phyloP scores from a whole-genome alignment of 1,140 invertebrate species.

The Penaeus chinensis region DNA sequence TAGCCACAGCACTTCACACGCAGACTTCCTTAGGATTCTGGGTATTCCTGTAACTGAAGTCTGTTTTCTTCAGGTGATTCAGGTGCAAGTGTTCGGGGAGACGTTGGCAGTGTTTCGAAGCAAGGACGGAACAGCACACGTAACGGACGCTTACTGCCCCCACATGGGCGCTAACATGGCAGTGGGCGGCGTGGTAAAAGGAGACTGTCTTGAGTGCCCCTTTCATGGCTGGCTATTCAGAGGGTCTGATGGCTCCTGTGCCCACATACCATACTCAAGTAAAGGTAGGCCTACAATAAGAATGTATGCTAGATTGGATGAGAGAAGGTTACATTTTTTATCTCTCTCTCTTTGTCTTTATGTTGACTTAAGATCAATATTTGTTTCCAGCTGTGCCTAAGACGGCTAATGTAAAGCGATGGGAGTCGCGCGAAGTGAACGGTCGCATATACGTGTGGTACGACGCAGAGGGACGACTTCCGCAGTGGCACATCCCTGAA shows the following conservation, averaged over 20 bases:
- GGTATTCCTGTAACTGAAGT: background rate
- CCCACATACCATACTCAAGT: constrained; percentile 76
- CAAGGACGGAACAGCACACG: constrained; percentile 74
- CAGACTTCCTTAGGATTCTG: background rate
- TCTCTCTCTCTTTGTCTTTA: background rate
- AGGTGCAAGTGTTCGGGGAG: constrained; percentile 51
- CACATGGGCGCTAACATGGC: constrained; percentile 89
- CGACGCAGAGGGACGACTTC: constrained; percentile 78
- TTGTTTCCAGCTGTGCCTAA: constrained; percentile 66
- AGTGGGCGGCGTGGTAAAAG: constrained; percentile 79
- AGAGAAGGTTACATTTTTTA: background rate
- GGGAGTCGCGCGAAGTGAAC: constrained; percentile 78
- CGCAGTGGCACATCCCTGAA: constrained; percentile 77
- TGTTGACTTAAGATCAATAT: background rate
- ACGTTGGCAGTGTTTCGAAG: constrained; percentile 79
- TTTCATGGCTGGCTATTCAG: constrained; percentile 89
- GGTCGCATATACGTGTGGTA: constrained; percentile 86
- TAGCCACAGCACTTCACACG: too few relatives aligned
- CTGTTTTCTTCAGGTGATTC: constrained; percentile 33
- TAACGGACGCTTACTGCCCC: constrained; percentile 88
- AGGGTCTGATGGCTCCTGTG: constrained; percentile 78
- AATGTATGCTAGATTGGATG: too few relatives aligned
- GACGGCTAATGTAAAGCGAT: constrained; percentile 73
- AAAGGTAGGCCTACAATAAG: constrained; percentile 69
- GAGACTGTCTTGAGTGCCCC: constrained; percentile 86